Evolutionary conservation across 2,888 invertebrate genomes (phyloP), one percentile per base, ranked within the genome.

Genomic region (Gonocerus acuteangulatus): DNA sequence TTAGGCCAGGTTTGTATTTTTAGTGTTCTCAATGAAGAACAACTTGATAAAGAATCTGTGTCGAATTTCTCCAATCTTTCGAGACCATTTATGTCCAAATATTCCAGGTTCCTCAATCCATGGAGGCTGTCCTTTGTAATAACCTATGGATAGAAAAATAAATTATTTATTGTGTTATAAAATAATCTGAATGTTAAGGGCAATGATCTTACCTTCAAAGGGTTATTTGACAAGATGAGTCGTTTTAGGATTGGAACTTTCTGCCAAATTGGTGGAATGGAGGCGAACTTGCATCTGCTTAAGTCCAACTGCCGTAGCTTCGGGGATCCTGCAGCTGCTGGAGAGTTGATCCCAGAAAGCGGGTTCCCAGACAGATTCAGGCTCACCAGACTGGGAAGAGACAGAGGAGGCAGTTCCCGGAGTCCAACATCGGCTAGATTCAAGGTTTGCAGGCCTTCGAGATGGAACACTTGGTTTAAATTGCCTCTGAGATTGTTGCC

Each of bases 401-500:
- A 75, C 67, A 89, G 78, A 68, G 84, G 81, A 62, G 92, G 92
- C 70, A 89, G 79, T 57, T 82, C 81, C 70, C 81, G 84, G 70
- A 93, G 81, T 66, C 87, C 87, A 74, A 87, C 84, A 72, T 83
- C 83, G 59, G 86, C 84, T 70, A 93, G 78, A 71, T 83, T 86
- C 68, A 93, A 79, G 71, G 84, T 81, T 72, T 87, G 83, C 66
- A 93, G 79, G 71, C 86, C 85, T 59, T 88, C 89, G 54, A 90
- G 82, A 72, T 91, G 86, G 72, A 92, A 89, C 54, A 92, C 80
- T 75, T 92, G 90, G 71, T 89, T 89, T 72, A 89, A 84, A 77
- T 89, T 89, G 65, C 91, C 88, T 69, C 89, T 84, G 65, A 92
- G 77, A 34, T 83, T 82, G 76, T 92, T 92, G 68, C 81, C 83